phyloP scores from a whole-genome alignment of 2,113 vertebrate species.

The Sula dactylatra region DNA sequence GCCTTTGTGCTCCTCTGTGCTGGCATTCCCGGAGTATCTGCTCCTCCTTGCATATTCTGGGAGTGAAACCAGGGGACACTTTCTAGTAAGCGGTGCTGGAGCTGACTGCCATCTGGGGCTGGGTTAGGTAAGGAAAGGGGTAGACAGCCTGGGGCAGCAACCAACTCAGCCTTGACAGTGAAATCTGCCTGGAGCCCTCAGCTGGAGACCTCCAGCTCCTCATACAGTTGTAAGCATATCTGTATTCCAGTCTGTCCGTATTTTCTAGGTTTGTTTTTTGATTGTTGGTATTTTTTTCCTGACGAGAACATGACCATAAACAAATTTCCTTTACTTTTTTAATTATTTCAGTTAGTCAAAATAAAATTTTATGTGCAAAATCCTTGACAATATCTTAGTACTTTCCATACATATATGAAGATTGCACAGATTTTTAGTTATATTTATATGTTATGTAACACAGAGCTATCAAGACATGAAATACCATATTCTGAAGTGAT shows the following conservation, averaged over 20 bases:
- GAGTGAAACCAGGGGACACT: background rate
- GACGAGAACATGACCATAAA: background rate
- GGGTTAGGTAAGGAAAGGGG: background rate
- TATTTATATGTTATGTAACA: background rate
- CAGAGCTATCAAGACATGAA: background rate
- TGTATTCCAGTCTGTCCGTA: background rate
- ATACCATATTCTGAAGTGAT: background rate
- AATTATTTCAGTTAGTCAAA: background rate
- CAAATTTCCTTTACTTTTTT: background rate
- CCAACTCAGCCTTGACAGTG: background rate
- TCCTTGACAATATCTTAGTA: background rate
- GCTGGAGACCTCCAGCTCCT: background rate
- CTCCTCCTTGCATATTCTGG: background rate
- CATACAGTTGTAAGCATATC: background rate
- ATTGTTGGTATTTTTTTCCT: background rate
- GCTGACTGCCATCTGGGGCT: background rate
- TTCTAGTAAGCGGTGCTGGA: background rate
- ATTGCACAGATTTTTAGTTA: background rate
- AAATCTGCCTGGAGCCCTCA: background rate
- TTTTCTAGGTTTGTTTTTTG: background rate
- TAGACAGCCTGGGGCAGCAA: background rate
- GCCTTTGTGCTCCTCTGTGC: background rate
- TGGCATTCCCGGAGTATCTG: background rate
- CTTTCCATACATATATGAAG: background rate
- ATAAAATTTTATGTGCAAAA: background rate